Conservation (phyloP, 1,140 invertebrate genomes). For the Agrypnia vestita region DNA sequence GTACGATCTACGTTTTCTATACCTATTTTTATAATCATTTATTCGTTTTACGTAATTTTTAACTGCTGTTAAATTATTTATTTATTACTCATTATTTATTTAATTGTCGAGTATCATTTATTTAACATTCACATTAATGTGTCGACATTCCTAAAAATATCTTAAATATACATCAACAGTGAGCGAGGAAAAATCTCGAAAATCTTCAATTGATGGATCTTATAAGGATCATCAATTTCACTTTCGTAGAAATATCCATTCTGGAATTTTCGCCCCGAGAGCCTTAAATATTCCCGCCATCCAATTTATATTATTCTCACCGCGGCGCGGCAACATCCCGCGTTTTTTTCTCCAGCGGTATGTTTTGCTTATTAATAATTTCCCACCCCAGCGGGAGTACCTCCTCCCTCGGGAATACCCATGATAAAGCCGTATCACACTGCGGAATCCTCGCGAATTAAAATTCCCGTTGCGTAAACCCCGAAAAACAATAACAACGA, state of each 20-base stretch:
- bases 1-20: too few species aligned
- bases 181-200: too few species aligned
- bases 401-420: conserved; percentile 27
- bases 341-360: conserved; percentile 16
- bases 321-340: background rate
- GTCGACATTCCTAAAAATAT: too few species aligned
- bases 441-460: conserved; percentile 50
- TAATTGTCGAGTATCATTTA: too few species aligned
- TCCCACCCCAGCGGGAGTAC: conserved; percentile 15
- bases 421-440: conserved; percentile 48
- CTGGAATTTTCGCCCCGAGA: background rate
- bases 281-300: conserved; percentile 25
- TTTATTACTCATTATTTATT: too few species aligned
- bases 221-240: background rate
- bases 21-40: too few species aligned
- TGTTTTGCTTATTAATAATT: conserved; percentile 44
- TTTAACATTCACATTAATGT: too few species aligned
- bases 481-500: conserved; percentile 60
- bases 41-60: too few species aligned
- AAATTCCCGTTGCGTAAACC: conserved; percentile 55
- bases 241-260: background rate
- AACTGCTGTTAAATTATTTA: too few species aligned
- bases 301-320: background rate
- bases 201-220: conserved; percentile 4
- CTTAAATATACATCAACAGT: too few species aligned